phyloP scores from a whole-genome alignment of 2,888 invertebrate genomes.

The Furcula furcula region DNA sequence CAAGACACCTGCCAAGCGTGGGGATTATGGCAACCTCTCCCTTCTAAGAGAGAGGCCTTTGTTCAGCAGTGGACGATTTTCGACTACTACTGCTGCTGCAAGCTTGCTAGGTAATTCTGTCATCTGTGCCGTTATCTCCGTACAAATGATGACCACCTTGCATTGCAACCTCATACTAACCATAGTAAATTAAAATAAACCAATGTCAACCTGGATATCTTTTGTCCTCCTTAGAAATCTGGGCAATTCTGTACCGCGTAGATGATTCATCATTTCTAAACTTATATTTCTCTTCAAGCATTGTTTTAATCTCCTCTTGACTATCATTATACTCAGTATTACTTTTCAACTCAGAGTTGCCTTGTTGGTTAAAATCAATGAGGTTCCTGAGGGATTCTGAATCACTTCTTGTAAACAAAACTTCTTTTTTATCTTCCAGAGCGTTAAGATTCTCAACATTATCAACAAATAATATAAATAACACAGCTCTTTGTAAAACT shows the following conservation, averaged over 20 bases:
- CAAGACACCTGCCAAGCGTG: too few species aligned
- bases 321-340: slow-evolving; percentile 15
- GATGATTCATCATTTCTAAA: slow-evolving; percentile 62
- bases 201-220: slow-evolving; percentile 36
- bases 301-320: slow-evolving; percentile 44
- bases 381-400: not conserved
- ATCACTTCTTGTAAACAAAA: not conserved
- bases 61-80: too few species aligned
- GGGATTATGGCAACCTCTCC: too few species aligned
- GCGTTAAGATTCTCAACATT: slow-evolving; percentile 2
- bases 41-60: too few species aligned
- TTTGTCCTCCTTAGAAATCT: slow-evolving; percentile 39
- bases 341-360: slow-evolving; percentile 1
- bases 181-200: not conserved
- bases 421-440: not conserved
- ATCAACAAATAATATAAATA: slow-evolving; percentile 6
- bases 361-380: not conserved
- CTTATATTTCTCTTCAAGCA: slow-evolving; percentile 65
- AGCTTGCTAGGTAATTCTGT: too few species aligned
- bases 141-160: too few species aligned
- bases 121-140: too few species aligned
- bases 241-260: slow-evolving; percentile 52
- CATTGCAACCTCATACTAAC: too few species aligned
- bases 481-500: slow-evolving; percentile 1
- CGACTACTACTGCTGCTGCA: too few species aligned